Conservation (phyloP, 2,888 invertebrate genomes). For the Drosophila demipolita region DNA sequence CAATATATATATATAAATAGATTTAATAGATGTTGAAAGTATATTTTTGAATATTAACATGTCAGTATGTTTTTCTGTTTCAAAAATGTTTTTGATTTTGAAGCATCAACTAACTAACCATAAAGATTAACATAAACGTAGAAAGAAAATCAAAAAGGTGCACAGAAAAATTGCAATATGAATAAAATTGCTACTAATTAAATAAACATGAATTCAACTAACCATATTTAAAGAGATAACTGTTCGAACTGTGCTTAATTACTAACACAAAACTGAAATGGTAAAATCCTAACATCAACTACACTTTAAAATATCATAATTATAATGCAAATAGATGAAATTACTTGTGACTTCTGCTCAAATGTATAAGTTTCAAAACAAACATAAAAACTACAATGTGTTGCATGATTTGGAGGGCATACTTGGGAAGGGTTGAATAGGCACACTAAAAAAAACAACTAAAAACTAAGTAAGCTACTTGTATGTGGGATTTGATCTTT, state of each 20-base stretch:
- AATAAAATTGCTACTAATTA: slow-evolving; percentile 13
- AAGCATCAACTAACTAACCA: slow-evolving; percentile 41
- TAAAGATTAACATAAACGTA: slow-evolving; percentile 17
- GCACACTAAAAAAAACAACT: slow-evolving; percentile 15
- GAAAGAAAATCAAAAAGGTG: slow-evolving; percentile 41
- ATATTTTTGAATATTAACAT: slow-evolving; percentile 35
- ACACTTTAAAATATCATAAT: slow-evolving; percentile 15
- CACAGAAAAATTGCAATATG: slow-evolving; percentile 37
- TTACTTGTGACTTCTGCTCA: slow-evolving; percentile 33
- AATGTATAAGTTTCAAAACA: slow-evolving; percentile 9
- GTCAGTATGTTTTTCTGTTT: slow-evolving; percentile 40
- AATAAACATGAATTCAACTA: slow-evolving; percentile 1
- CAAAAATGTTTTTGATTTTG: slow-evolving; percentile 12
- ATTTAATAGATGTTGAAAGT: slow-evolving; percentile 28
- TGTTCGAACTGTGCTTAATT: slow-evolving; percentile 29
- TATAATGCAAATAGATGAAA: slow-evolving; percentile 8
- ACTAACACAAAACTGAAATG: slow-evolving; percentile 11
- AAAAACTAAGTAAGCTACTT: slow-evolving; percentile 48
- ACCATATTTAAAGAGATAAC: slow-evolving; percentile 8
- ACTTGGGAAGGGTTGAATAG: neutral
- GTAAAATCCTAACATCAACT: slow-evolving; percentile 17
- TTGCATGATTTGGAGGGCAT: slow-evolving; percentile 9
- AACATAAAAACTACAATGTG: slow-evolving; percentile 29
- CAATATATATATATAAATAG: slow-evolving; percentile 24
- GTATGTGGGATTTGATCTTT: slow-evolving; percentile 30